Conservation (phyloP, 37 sponge, comb jelly and placozoan genomes). For the Ephydatia muelleri region DNA sequence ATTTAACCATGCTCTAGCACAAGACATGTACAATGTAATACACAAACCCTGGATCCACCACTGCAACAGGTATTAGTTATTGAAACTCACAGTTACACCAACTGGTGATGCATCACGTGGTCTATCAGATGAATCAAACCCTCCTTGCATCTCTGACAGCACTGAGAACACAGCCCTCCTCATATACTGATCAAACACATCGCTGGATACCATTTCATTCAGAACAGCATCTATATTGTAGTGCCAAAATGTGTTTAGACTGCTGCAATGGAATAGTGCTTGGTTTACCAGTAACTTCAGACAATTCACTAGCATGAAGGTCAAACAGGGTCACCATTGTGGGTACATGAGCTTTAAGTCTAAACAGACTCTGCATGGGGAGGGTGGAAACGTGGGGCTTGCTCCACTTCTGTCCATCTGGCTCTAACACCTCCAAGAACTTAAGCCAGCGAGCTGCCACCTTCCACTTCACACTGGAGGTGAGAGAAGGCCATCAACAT, state of each 20-base stretch:
- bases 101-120: background rate
- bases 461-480: constrained; percentile 81
- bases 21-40: background rate
- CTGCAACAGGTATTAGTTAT: background rate
- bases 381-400: constrained; percentile 97
- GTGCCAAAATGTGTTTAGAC: background rate
- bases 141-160: background rate
- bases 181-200: background rate
- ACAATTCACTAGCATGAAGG: constrained; percentile 70
- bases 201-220: background rate
- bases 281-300: constrained; percentile 63
- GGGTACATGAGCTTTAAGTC: constrained; percentile 72
- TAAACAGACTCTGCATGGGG: constrained; percentile 89
- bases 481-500: constrained; percentile 1
- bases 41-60: background rate
- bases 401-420: constrained; percentile 91
- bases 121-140: background rate
- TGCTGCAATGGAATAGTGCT: background rate
- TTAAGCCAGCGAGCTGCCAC: constrained; percentile 95
- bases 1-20: background rate
- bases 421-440: constrained; percentile 94
- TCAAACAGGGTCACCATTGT: constrained; percentile 86
- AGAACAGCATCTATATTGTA: background rate
- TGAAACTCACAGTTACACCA: background rate
- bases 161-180: constrained; percentile 1